Evolutionary conservation across 2,888 invertebrate species (phyloP).

Genomic region (Luffia ferchaultella): DNA sequence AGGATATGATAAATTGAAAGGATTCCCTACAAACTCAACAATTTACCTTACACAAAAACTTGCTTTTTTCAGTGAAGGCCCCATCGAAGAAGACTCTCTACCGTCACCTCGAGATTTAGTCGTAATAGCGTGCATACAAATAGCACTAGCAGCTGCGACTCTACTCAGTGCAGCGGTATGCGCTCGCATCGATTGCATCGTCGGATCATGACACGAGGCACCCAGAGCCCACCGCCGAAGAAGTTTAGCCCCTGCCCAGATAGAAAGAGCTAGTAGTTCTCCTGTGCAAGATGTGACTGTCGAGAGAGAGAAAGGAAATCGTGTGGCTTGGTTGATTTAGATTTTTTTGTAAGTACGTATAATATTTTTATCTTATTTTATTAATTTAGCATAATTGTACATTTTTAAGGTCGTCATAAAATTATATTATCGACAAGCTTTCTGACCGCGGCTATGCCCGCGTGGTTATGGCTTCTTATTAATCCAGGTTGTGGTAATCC

Average conservation of each 20-base stretch:
- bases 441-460: no score
- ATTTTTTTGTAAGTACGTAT: conserved; percentile 8
- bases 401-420: no score
- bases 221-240: conserved; percentile 43
- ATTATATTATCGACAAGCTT: no score
- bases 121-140: conserved; percentile 58
- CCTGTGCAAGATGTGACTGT: conserved; percentile 28
- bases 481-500: no score
- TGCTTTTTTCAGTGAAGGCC: conserved; percentile 45
- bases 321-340: conserved; percentile 70
- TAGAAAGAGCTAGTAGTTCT: conserved; percentile 23
- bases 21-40: no score
- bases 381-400: no score
- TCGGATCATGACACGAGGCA: conserved; percentile 47
- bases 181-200: conserved; percentile 58
- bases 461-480: no score
- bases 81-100: conserved; percentile 39
- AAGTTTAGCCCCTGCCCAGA: conserved; percentile 30
- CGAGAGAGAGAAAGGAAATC: conserved; percentile 52
- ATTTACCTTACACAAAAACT: no score
- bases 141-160: conserved; percentile 53
- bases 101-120: conserved; percentile 49
- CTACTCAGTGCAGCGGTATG: conserved; percentile 59
- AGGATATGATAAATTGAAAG: no score
- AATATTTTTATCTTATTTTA: no score